Percentiles rank a stretch among this genome's conserved stretches.
These are phyloP conservation scores for Pyrocoelia pectoralis DNA, from an alignment of 2,888 invertebrate species.

Conservation along the genomic window DNA sequence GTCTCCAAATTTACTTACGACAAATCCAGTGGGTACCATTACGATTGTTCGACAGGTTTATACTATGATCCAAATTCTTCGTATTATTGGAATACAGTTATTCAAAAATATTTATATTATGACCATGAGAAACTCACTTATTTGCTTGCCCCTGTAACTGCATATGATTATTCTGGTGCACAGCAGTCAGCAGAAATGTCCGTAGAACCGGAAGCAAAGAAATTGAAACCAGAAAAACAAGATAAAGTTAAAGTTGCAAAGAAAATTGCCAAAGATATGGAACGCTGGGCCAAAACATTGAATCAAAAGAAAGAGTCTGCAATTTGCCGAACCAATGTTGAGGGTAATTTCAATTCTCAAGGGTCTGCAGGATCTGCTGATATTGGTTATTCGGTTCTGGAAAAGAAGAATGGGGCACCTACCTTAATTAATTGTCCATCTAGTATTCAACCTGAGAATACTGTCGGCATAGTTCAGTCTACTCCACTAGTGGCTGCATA, in stretches of 20 bases:
- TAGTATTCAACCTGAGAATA: slow-evolving; percentile 54
- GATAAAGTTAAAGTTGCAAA: slow-evolving; percentile 98
- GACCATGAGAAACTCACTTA: slow-evolving; percentile 77
- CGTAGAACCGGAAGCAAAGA: slow-evolving; percentile 66
- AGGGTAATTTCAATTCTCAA: slow-evolving; percentile 35
- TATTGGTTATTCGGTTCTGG: slow-evolving; percentile 91
- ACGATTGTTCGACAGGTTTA: slow-evolving; percentile 89
- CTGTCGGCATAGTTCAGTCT: slow-evolving; percentile 39
- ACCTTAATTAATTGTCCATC: slow-evolving; percentile 39
- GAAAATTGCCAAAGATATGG: slow-evolving; percentile 96
- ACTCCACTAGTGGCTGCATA: slow-evolving; percentile 77
- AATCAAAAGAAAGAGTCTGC: slow-evolving; percentile 91
- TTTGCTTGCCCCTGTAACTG: slow-evolving; percentile 60
- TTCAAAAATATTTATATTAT: slow-evolving; percentile 95
- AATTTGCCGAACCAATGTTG: slow-evolving; percentile 48
- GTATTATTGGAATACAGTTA: slow-evolving; percentile 94
- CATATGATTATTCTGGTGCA: slow-evolving; percentile 45
- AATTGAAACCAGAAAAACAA: slow-evolving; percentile 78
- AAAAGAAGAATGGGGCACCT: slow-evolving; percentile 68
- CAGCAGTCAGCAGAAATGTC: slow-evolving; percentile 48
- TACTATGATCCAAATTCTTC: slow-evolving; percentile 97
- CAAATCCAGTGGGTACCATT: slow-evolving; percentile 94
- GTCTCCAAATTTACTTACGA: slow-evolving; percentile 93
- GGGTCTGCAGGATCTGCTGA: slow-evolving; percentile 81
- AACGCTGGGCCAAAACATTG: slow-evolving; percentile 94